A percentile compares a stretch with the other conserved stretches of the same genome.
These are phyloP conservation scores for Bathynomus jamesi DNA, from an alignment of 1,140 invertebrate species.

Conservation along the genomic window DNA sequence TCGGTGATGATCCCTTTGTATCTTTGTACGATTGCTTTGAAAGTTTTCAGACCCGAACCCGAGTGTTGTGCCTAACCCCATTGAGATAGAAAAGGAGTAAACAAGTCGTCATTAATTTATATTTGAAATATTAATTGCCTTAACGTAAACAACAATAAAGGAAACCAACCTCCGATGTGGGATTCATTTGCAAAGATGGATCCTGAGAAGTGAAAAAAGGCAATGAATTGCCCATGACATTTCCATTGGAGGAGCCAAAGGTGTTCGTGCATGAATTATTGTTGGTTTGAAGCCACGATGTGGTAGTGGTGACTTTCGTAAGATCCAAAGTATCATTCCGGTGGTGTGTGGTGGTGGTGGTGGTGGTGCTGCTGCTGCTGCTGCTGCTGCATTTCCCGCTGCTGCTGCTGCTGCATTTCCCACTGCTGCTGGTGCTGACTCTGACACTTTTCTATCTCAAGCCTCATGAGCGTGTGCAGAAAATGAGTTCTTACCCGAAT, in stretches of 20 bases:
- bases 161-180: neutral
- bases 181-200: neutral
- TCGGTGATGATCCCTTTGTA: too few species aligned
- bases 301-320: neutral
- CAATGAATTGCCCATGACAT: neutral
- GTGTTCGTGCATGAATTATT: neutral
- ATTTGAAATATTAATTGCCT: too few species aligned
- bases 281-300: neutral
- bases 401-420: constrained; percentile 38
- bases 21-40: too few species aligned
- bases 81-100: too few species aligned
- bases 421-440: constrained; percentile 33
- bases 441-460: constrained; percentile 70
- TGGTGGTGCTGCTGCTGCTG: too few species aligned
- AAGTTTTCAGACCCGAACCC: too few species aligned
- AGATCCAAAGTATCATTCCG: neutral
- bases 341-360: neutral
- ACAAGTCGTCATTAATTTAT: too few species aligned
- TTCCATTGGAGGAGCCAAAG: neutral
- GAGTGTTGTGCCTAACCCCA: too few species aligned
- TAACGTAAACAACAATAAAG: too few species aligned
- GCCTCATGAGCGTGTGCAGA: constrained; percentile 89
- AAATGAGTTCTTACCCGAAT: constrained; percentile 93
- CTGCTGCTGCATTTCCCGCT: constrained; percentile 2
- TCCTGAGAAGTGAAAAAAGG: neutral